Base-by-base conservation (phyloP, 2,113 vertebrate species). In the Riparia riparia region DNA sequence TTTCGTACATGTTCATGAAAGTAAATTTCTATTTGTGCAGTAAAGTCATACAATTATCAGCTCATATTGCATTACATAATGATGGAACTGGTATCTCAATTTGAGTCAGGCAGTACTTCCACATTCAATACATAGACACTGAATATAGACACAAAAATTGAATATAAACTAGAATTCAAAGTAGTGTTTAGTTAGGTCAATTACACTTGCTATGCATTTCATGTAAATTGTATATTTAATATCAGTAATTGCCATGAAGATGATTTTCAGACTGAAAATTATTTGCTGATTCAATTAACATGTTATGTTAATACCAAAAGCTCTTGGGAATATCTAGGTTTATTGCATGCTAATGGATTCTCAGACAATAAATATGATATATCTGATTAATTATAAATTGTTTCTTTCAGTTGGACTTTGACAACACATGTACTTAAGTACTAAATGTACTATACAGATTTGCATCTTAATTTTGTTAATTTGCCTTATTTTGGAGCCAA, bases 231-330 rank as follows among this genome's bases (percentile, higher is more conserved):
- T 60, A 32, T 51, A 82, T 76, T 91, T 81, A 74, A 82, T 56
- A 57, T 68, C 57, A 77, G n/a, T 89, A 94, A 86, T 74, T 74
- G 26, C 77, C 41, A 49, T 49, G 56, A 90, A 93, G 64, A 90
- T 65, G 28, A 85, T 77, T 92, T 94, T 77, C 68, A 82, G 76
- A 92, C 25, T 47, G 90, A 82, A 92, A 95, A 93, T 86, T 73
- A 84, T 92, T 95, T 92, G 32, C 65, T 85, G 57, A 82, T 94
- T 82, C 70, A 82, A 92, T 93, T 93, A 89, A 57, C 28, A 39
- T 57, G 65, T 72, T 89, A 90, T 56, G 69, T 81, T 93, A 95
- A 86, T 95, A 71, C 63, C 47, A 63, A 94, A 80, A 90, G 7
- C 79, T 78, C 83, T 79, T 89, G 83, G 65, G 73, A 95, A 39